Base-by-base conservation (phyloP, 2,888 invertebrate genomes). In the Acleris holmiana region DNA sequence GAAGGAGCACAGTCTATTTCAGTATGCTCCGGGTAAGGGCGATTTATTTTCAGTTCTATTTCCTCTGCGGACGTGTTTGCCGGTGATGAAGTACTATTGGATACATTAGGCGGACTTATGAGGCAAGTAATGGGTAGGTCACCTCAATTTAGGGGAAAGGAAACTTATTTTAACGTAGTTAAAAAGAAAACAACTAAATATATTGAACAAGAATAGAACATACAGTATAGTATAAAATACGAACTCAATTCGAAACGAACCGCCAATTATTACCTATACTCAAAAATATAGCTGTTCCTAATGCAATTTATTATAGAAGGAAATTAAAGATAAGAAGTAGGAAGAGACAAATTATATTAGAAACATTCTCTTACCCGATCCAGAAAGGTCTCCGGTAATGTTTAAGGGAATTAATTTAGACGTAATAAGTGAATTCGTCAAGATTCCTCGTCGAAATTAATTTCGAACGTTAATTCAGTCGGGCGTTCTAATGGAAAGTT, bases 11-110 rank as follows among this genome's bases (percentile, higher is more conserved):
- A 83, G 82, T 88, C 90, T 91, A 91, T 91, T 91, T 91, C 88
- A 84, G 91, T 88, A 79, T 80, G 82, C 86, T 86, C 82, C 76
- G 79, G 78, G 85, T 85, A 88, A 88, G 88, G 85, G 88, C 85
- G 88, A 89, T 89, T 89, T 91, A 91, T 91, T 91, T 89, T 85
- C 82, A 86, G 88, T 80, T 80, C 86, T 86, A 88, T 89, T 91
- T 91, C 90, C 91, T 90, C 78, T 82, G 71, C 78, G 85, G 82
- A 81, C 80, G 76, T 71, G 70, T 55, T 55, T 67, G 68, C 61
- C 53, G 67, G 75, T 73, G 74, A 74, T 75, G 72, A 76, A 74
- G 74, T 76, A 76, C 78, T 78, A 76, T 77, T 72, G 73, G 73
- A 77, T 76, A 73, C 71, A 76, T 80, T 76, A 74, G 70, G 75